Evolutionary conservation across 1,140 invertebrate genomes (phyloP).

Genomic region (Zaprionus nigranus): DNA sequence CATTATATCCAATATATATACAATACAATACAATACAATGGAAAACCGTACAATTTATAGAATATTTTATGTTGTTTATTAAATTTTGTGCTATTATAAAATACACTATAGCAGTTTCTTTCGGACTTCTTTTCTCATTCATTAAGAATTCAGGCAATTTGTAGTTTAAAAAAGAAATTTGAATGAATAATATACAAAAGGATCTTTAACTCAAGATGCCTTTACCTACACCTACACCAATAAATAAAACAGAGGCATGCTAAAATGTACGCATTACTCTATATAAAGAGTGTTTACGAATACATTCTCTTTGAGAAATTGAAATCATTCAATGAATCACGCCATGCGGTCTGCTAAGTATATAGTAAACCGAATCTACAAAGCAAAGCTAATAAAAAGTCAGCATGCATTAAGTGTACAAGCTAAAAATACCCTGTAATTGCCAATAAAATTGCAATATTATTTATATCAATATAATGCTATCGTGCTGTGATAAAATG

Average conservation of each 20-base stretch:
- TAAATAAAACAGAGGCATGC: background rate
- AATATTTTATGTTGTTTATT: no score
- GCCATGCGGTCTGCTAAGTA: background rate
- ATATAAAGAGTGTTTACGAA: conserved; percentile 13
- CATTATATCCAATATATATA: no score
- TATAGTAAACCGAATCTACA: conserved; percentile 19
- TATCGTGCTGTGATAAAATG: background rate
- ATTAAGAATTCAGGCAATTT: background rate
- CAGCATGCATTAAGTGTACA: background rate
- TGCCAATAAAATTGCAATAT: background rate
- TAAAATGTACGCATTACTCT: background rate
- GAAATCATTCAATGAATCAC: conserved; percentile 36
- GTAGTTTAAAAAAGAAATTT: background rate
- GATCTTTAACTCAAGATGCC: background rate
- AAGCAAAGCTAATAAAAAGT: background rate
- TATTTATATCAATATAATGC: background rate
- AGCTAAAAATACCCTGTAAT: conserved; percentile 4
- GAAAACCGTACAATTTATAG: no score
- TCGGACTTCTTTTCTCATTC: background rate
- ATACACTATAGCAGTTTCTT: background rate
- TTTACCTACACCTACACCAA: background rate
- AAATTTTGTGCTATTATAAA: background rate
- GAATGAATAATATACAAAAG: background rate
- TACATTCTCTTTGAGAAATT: conserved; percentile 7
- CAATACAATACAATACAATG: no score